phyloP scores from a whole-genome alignment of 2,113 vertebrate species.

The Helogale parvula region DNA sequence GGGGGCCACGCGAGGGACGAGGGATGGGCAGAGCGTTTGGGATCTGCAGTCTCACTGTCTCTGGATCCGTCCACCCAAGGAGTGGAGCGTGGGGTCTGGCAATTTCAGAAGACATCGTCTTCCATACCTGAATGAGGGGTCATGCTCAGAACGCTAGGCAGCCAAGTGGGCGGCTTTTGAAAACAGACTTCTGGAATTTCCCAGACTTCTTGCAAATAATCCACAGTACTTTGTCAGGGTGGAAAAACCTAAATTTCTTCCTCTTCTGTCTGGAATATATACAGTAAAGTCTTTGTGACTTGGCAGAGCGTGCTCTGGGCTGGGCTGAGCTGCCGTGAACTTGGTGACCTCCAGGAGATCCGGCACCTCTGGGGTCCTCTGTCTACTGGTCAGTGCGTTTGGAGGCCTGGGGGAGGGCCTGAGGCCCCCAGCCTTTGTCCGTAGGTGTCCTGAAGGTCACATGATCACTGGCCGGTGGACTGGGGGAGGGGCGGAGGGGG shows the following conservation, averaged over 20 bases:
- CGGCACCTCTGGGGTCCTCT: background rate
- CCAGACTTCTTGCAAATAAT: slow-evolving; percentile 70
- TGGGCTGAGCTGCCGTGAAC: background rate
- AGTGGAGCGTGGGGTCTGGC: background rate
- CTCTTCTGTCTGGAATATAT: slow-evolving; percentile 47
- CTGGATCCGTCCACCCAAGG: background rate
- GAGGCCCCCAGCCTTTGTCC: background rate
- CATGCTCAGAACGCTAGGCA: background rate
- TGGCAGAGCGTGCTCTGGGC: slow-evolving; percentile 16
- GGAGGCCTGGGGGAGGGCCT: no score
- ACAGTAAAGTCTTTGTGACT: slow-evolving; percentile 65
- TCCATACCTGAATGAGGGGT: background rate
- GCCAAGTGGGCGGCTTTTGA: slow-evolving; percentile 57
- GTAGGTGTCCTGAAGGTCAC: background rate
- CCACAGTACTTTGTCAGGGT: slow-evolving; percentile 60
- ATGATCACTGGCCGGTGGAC: background rate
- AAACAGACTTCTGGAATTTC: slow-evolving; percentile 70
- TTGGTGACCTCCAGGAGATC: background rate
- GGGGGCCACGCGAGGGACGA: rapidly evolving
- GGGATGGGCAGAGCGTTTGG: rapidly evolving
- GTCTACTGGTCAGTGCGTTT: background rate
- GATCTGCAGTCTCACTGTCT: rapidly evolving
- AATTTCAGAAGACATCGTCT: background rate
- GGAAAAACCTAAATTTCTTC: slow-evolving; percentile 70
- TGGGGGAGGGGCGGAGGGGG: background rate